These are phyloP conservation scores for Dunckerocampus dactyliophorus DNA, from an alignment of 2,113 vertebrate genomes.

Conservation along the genomic window DNA sequence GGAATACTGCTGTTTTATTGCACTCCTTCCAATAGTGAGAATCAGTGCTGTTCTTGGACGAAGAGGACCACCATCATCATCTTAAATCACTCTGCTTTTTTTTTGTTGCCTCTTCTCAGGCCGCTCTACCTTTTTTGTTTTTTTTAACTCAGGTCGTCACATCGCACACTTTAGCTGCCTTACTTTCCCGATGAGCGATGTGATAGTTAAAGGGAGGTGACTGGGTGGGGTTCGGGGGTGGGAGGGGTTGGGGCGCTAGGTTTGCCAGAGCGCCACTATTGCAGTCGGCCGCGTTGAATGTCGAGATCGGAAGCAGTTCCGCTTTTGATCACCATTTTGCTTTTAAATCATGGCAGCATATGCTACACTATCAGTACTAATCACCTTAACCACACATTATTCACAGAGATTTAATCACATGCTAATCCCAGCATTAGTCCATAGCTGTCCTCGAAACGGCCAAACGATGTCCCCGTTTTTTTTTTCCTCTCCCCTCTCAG, in stretches of 20 bases:
- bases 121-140: slow-evolving; percentile 26
- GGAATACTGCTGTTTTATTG: slow-evolving; percentile 65
- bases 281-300: slow-evolving; percentile 74
- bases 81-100: slow-evolving; percentile 8
- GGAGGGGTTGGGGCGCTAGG: slow-evolving; percentile 25
- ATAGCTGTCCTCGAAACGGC: background rate
- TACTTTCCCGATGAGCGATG: slow-evolving; percentile 31
- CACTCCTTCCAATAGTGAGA: slow-evolving; percentile 60
- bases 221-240: slow-evolving; percentile 44
- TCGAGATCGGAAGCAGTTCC: slow-evolving; percentile 53
- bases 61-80: too few species aligned
- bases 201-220: slow-evolving; percentile 21
- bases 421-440: too few species aligned
- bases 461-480: slow-evolving; percentile 27
- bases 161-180: slow-evolving; percentile 52
- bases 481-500: slow-evolving; percentile 40
- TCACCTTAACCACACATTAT: slow-evolving; percentile 1
- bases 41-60: slow-evolving; percentile 38
- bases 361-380: background rate
- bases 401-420: background rate
- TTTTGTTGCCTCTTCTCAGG: slow-evolving; percentile 18
- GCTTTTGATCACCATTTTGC: slow-evolving; percentile 42
- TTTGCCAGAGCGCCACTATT: slow-evolving; percentile 53
- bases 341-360: slow-evolving; percentile 9
- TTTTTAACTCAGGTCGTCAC: slow-evolving; percentile 5